Conservation (phyloP, 1,140 invertebrate species). For the Trichogramma pretiosum region DNA sequence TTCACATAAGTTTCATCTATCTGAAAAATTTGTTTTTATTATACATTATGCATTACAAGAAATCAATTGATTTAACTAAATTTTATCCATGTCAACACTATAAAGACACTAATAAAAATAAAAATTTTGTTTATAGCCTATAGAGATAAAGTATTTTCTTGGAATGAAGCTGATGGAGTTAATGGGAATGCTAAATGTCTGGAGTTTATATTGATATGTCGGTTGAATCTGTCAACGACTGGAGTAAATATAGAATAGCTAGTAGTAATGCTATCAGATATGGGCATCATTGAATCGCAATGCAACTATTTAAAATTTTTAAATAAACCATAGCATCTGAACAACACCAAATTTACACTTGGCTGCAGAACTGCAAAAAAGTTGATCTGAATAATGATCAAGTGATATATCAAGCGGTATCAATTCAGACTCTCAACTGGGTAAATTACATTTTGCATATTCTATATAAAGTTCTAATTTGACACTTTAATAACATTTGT, state of each 20-base stretch:
- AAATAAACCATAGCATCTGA: constrained; percentile 76
- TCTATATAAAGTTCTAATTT: too few relatives aligned
- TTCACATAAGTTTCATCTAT: too few relatives aligned
- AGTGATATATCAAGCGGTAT: too few relatives aligned
- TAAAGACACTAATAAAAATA: too few relatives aligned
- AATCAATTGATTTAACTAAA: too few relatives aligned
- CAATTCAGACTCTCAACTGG: constrained; percentile 88
- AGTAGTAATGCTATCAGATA: constrained; percentile 77
- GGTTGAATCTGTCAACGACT: constrained; percentile 58
- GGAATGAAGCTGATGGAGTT: constrained; percentile 62
- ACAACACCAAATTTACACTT: constrained; percentile 83
- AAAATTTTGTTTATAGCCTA: constrained; percentile 52
- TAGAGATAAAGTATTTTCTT: constrained; percentile 69
- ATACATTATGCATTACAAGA: too few relatives aligned
- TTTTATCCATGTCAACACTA: too few relatives aligned
- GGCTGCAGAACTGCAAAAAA: too few relatives aligned
- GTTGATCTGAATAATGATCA: too few relatives aligned
- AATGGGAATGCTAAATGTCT: constrained; percentile 50
- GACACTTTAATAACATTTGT: too few relatives aligned
- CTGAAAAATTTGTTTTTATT: too few relatives aligned
- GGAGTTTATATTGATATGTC: constrained; percentile 50
- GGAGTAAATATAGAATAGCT: constrained; percentile 80
- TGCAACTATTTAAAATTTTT: constrained; percentile 56
- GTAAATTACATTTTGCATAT: too few relatives aligned
- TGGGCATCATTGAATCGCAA: constrained; percentile 69